Evolutionary conservation across 2,113 vertebrate species (phyloP).

Genomic region (Nibea albiflora): DNA sequence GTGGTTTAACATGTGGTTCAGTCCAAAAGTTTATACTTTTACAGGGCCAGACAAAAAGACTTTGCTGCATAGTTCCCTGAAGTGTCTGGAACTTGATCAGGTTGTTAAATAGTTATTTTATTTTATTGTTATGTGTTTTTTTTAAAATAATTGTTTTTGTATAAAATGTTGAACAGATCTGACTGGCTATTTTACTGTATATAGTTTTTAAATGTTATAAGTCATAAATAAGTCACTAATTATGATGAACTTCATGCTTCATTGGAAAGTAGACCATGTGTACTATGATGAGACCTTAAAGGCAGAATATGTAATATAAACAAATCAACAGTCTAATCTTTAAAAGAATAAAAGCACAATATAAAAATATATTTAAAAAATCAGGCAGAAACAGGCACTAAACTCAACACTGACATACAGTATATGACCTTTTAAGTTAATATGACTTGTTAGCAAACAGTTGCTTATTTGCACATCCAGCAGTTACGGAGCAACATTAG

Average conservation of each 20-base stretch:
- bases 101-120: not conserved
- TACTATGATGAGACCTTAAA: not conserved
- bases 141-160: not conserved
- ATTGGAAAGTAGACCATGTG: not conserved
- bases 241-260: not conserved
- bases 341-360: not conserved
- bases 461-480: not conserved
- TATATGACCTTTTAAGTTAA: not conserved
- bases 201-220: not conserved
- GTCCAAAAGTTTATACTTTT: not conserved
- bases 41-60: not conserved
- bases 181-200: not conserved
- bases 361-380: too few species aligned
- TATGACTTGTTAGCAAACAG: conserved; percentile 3
- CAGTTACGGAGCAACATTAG: not conserved
- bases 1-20: not conserved
- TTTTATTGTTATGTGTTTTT: conserved; percentile 3
- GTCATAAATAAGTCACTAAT: not conserved
- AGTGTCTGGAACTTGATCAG: not conserved
- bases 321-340: not conserved
- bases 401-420: not conserved
- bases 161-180: not conserved
- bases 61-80: not conserved
- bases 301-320: too few species aligned
- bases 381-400: not conserved